phyloP scores from a whole-genome alignment of 2,113 vertebrate genomes.

The Otocyon megalotis region DNA sequence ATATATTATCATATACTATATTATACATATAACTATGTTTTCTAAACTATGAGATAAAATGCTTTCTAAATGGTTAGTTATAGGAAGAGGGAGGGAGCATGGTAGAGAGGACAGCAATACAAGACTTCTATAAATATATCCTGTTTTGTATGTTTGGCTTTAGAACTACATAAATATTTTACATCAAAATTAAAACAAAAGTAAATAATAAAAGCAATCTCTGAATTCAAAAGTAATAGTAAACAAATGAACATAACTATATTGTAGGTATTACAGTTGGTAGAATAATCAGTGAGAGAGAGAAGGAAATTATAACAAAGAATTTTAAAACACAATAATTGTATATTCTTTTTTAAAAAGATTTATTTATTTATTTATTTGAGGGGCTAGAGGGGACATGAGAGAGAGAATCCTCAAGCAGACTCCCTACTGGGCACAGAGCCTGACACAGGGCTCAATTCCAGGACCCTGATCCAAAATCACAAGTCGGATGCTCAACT shows the following conservation, averaged over 20 bases:
- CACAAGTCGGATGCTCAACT: background rate
- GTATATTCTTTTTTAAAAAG: background rate
- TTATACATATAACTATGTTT: background rate
- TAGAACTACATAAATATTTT: slow-evolving; percentile 6
- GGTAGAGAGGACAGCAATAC: background rate
- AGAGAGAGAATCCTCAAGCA: background rate
- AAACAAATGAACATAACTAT: background rate
- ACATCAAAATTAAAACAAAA: slow-evolving; percentile 8
- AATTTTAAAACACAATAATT: background rate
- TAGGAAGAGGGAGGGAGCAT: background rate
- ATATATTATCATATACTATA: background rate
- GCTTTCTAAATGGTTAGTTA: background rate
- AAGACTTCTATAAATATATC: background rate
- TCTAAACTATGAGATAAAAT: background rate
- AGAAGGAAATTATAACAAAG: background rate
- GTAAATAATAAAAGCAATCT: background rate
- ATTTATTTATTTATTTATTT: background rate
- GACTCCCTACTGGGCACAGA: background rate
- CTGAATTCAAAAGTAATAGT: background rate
- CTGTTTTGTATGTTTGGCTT: background rate
- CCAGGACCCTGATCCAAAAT: background rate
- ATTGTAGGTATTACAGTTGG: background rate
- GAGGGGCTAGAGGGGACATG: background rate
- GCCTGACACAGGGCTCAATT: background rate
- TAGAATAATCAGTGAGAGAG: background rate